These are phyloP conservation scores for Bombus waltoni DNA, from an alignment of 1,140 invertebrate species.

Conservation along the genomic window DNA sequence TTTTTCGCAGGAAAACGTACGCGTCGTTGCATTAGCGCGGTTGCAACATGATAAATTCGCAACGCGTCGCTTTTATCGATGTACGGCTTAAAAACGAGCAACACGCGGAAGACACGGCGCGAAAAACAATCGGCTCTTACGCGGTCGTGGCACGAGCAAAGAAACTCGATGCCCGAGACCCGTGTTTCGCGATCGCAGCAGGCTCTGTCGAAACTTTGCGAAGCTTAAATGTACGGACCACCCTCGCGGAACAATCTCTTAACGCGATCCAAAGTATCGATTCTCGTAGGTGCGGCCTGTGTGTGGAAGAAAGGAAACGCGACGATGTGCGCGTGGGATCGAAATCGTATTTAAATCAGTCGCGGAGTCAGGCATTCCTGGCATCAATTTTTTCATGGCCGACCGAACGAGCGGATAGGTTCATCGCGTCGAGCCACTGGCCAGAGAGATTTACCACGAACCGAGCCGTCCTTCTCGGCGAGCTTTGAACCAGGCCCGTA, in stretches of 20 bases:
- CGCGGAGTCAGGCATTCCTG: slow-evolving; percentile 13
- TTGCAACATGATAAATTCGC: slow-evolving; percentile 1
- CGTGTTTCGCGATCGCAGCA: too few relatives aligned
- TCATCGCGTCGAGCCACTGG: slow-evolving; percentile 16
- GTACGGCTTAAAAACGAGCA: slow-evolving; percentile 5
- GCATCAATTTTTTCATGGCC: slow-evolving; percentile 27
- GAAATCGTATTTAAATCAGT: slow-evolving; percentile 34
- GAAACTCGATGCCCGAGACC: too few relatives aligned
- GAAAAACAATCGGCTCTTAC: not conserved
- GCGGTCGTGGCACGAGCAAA: too few relatives aligned
- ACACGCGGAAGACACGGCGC: not conserved
- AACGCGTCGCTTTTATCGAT: slow-evolving; percentile 28
- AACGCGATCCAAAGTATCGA: not conserved
- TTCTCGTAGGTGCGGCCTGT: too few relatives aligned
- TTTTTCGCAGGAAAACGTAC: not conserved
- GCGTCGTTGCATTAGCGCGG: not conserved
- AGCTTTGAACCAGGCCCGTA: slow-evolving; percentile 53
- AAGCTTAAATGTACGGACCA: too few relatives aligned
- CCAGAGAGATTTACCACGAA: slow-evolving; percentile 47
- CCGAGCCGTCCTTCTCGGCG: slow-evolving; percentile 46
- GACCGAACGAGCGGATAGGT: slow-evolving; percentile 18
- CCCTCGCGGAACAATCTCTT: not conserved
- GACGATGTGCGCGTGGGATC: slow-evolving; percentile 9
- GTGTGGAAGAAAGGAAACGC: not conserved
- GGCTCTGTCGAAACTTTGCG: too few relatives aligned